phyloP scores from a whole-genome alignment of 2,113 vertebrate species.

The Elachura formosa region DNA sequence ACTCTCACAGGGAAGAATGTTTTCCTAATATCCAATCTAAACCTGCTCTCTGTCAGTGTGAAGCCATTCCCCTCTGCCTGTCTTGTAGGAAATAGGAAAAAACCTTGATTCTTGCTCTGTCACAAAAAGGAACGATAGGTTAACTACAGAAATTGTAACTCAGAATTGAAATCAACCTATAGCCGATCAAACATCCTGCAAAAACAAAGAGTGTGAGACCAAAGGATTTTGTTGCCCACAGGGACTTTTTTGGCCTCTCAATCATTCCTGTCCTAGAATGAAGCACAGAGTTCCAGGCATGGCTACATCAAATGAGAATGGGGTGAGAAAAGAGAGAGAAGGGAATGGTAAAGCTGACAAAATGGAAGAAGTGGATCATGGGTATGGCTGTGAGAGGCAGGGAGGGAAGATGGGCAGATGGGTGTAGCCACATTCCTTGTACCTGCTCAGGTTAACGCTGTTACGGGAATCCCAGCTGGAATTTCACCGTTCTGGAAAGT shows the following conservation, averaged over 20 bases:
- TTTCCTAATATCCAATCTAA: no score
- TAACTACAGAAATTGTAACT: neutral
- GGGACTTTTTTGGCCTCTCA: neutral
- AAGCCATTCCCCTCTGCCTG: neutral
- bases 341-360: neutral
- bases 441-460: neutral
- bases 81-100: neutral
- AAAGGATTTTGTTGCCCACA: neutral
- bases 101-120: neutral
- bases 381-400: neutral
- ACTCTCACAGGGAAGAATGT: neutral
- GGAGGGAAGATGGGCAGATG: neutral
- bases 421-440: neutral
- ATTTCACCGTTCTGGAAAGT: neutral
- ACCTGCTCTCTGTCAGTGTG: neutral
- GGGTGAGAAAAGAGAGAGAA: neutral
- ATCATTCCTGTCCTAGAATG: neutral
- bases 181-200: neutral
- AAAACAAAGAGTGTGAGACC: neutral
- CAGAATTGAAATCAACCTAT: neutral
- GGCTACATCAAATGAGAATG: fast-evolving
- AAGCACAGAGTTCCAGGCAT: neutral
- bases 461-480: neutral
- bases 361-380: neutral
- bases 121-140: neutral